Evolutionary conservation across 2,888 invertebrate genomes (phyloP).

Genomic region (Brachycybe producta): DNA sequence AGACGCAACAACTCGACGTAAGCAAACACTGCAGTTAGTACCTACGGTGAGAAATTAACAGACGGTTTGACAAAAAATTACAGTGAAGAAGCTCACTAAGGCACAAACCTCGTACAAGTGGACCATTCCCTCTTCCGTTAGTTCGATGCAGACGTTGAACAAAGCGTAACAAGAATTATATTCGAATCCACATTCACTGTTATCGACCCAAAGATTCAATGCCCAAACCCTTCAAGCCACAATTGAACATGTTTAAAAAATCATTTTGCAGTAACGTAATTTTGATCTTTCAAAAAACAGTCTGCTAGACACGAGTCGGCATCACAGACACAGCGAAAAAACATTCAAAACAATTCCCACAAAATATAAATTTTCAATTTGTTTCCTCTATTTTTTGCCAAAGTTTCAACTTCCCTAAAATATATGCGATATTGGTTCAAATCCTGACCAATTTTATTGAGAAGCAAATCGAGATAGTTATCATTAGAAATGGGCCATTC

Average conservation of each 20-base stretch:
- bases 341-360: constrained; percentile 36
- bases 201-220: constrained; percentile 10
- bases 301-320: too few species aligned
- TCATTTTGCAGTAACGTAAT: too few species aligned
- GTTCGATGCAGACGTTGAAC: constrained; percentile 7
- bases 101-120: constrained; percentile 15
- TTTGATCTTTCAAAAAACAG: background rate
- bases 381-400: too few species aligned
- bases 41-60: constrained; percentile 39
- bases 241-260: constrained; percentile 7
- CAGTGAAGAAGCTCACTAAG: constrained; percentile 2
- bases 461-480: too few species aligned
- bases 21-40: constrained; percentile 61
- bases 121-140: constrained; percentile 16
- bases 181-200: constrained; percentile 6
- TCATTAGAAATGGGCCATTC: too few species aligned
- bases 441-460: too few species aligned
- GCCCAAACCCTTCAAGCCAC: constrained; percentile 16
- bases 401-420: too few species aligned
- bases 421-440: too few species aligned
- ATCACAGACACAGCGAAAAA: background rate
- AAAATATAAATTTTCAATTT: background rate
- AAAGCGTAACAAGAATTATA: constrained; percentile 10
- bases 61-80: background rate
- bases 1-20: constrained; percentile 59